These are phyloP conservation scores for Climacteris rufus DNA, from an alignment of 2,113 vertebrate species.

Conservation along the genomic window DNA sequence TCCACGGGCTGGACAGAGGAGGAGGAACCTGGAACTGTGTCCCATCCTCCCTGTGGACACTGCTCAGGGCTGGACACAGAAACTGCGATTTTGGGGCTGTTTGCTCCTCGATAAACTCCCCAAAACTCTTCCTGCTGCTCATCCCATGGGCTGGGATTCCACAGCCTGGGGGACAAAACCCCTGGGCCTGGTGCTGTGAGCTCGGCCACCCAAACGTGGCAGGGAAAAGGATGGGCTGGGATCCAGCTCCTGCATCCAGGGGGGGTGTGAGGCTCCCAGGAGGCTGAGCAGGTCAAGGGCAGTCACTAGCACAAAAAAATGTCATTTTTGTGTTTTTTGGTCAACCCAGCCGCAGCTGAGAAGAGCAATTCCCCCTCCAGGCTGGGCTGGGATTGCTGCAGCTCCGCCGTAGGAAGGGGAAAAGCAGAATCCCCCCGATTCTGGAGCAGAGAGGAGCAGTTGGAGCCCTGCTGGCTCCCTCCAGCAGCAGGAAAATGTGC, in stretches of 20 bases:
- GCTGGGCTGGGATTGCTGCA: not conserved
- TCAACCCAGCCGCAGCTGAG: not conserved
- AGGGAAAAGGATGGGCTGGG: not conserved
- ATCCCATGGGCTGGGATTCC: too few species aligned
- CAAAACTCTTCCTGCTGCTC: not conserved
- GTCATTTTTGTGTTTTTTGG: not conserved
- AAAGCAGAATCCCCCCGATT: not conserved
- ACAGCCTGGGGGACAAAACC: too few species aligned
- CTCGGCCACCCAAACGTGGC: not conserved
- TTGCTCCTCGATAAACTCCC: not conserved
- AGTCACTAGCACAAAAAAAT: not conserved
- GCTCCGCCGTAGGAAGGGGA: not conserved
- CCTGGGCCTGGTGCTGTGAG: too few species aligned
- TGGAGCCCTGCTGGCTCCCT: too few species aligned
- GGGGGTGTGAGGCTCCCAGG: not conserved
- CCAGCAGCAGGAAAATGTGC: not conserved
- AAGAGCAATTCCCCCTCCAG: not conserved
- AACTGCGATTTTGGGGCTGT: not conserved
- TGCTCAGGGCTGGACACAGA: not conserved
- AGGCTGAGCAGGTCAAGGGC: not conserved
- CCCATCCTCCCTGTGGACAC: not conserved
- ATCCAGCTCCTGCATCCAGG: not conserved
- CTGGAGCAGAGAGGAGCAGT: not conserved
- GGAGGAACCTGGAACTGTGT: not conserved
- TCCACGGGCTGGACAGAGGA: not conserved